Conservation (phyloP, 2,888 invertebrate genomes). For the Copidosoma aretas region DNA sequence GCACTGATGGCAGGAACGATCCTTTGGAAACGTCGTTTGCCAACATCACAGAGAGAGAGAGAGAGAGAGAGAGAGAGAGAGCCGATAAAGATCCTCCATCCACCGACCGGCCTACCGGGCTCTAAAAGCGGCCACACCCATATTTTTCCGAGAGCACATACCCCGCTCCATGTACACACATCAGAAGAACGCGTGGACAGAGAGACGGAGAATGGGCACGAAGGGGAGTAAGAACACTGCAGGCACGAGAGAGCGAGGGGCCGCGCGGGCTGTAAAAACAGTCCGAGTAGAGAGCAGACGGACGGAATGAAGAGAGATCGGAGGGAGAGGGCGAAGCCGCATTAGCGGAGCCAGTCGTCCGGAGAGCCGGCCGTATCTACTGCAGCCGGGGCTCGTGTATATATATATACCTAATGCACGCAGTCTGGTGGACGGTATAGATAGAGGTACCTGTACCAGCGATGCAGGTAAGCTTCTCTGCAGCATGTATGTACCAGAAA, state of each 20-base stretch:
- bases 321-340: slow-evolving; percentile 33
- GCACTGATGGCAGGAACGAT: too few relatives aligned
- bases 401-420: neutral
- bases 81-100: too few relatives aligned
- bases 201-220: slow-evolving; percentile 3
- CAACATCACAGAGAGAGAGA: too few relatives aligned
- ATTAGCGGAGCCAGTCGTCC: slow-evolving; percentile 54
- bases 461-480: neutral
- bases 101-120: too few relatives aligned
- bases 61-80: too few relatives aligned
- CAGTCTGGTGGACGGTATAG: too few relatives aligned
- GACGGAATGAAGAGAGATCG: neutral
- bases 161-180: neutral
- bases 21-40: too few relatives aligned
- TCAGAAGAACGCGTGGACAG: neutral
- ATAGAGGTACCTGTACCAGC: slow-evolving; percentile 9
- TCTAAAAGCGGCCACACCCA: neutral
- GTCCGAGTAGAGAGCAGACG: neutral
- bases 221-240: slow-evolving; percentile 4
- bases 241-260: neutral
- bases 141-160: neutral
- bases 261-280: neutral
- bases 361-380: slow-evolving; percentile 48
- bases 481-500: too few relatives aligned
- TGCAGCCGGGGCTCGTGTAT: slow-evolving; percentile 16